Evolutionary conservation across 2,888 invertebrate genomes (phyloP).

Genomic region (Cephus pygmeus): DNA sequence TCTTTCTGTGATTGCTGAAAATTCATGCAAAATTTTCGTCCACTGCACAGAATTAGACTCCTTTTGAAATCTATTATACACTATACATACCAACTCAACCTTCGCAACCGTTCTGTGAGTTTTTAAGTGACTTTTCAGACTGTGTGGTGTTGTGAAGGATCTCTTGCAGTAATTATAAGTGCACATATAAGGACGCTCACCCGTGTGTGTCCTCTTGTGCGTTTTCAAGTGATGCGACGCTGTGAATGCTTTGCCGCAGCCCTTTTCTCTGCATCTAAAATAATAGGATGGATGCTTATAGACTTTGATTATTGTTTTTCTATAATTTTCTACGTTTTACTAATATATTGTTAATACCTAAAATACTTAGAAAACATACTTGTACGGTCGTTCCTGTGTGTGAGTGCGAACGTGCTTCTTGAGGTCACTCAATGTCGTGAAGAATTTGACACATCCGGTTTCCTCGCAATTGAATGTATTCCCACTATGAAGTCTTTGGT

Average conservation of each 20-base stretch:
- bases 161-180: constrained; percentile 75
- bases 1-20: constrained; percentile 10
- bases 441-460: constrained; percentile 86
- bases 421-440: constrained; percentile 93
- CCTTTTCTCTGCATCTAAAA: constrained; percentile 80
- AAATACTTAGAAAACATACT: constrained; percentile 69
- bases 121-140: constrained; percentile 81
- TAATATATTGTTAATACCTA: neutral
- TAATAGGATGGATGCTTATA: constrained; percentile 25
- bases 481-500: constrained; percentile 92
- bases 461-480: constrained; percentile 93
- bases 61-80: neutral
- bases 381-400: constrained; percentile 90
- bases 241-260: constrained; percentile 92
- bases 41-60: constrained; percentile 2
- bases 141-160: constrained; percentile 87
- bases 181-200: constrained; percentile 84
- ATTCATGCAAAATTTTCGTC: neutral
- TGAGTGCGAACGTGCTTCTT: constrained; percentile 94
- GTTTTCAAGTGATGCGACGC: constrained; percentile 95
- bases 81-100: constrained; percentile 43
- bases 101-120: constrained; percentile 72
- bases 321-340: no score
- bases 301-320: no score
- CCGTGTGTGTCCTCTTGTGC: constrained; percentile 86